Percentiles rank a stretch among this genome's conserved stretches.
phyloP scores from a whole-genome alignment of 2,797 vertebrate genomes.

The Melopsittacus undulatus region DNA sequence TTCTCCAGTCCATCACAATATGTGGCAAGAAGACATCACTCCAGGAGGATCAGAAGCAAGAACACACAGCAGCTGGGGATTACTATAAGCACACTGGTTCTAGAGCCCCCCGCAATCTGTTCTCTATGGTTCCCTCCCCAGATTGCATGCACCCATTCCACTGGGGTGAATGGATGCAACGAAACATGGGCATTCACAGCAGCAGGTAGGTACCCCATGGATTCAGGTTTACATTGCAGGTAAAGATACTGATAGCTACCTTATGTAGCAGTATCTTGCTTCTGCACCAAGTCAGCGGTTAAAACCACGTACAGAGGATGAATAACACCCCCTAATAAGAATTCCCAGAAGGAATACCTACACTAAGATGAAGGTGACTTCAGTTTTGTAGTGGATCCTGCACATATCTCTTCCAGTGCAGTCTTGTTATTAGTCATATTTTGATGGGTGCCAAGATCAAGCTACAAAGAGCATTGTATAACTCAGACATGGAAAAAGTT shows the following conservation, averaged over 20 bases:
- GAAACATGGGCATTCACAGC: background rate
- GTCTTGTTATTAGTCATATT: conserved; percentile 45
- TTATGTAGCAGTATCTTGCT: background rate
- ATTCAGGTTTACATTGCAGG: background rate
- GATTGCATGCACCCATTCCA: fast-evolving
- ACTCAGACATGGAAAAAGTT: conserved; percentile 58
- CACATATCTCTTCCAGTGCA: background rate
- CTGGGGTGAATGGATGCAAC: background rate
- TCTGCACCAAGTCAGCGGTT: background rate
- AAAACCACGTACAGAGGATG: background rate
- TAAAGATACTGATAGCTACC: background rate
- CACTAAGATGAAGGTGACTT: background rate
- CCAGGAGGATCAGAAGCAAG: background rate
- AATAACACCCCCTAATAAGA: background rate
- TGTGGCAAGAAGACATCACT: background rate
- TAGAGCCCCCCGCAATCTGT: background rate
- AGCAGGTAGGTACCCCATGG: background rate
- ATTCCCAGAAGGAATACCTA: background rate
- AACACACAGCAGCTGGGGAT: background rate
- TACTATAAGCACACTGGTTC: background rate
- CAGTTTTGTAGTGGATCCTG: background rate
- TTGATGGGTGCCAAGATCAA: background rate
- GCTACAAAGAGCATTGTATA: conserved; percentile 24
- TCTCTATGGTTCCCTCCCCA: background rate
- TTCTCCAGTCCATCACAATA: background rate